phyloP scores from a whole-genome alignment of 2,113 vertebrate species.

The Sinocyclocheilus anshuiensis region DNA sequence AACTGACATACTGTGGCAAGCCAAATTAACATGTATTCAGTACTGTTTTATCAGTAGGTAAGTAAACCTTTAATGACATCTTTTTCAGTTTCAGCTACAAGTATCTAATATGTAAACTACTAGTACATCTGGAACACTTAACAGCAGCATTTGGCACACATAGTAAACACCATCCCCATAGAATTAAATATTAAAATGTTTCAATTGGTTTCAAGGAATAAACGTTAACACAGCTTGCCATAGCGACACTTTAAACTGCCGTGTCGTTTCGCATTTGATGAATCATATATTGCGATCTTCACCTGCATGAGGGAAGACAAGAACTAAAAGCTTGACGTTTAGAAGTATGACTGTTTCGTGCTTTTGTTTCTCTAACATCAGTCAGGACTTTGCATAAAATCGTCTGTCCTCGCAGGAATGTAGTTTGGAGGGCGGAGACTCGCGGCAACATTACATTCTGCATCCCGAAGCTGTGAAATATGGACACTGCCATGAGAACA shows the following conservation, averaged over 20 bases:
- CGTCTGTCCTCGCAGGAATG: conserved; percentile 67
- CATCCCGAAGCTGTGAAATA: conserved; percentile 43
- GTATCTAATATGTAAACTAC: too few species aligned
- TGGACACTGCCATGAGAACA: conserved; percentile 38
- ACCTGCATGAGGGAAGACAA: neutral
- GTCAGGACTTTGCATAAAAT: conserved; percentile 46
- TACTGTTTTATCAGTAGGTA: neutral
- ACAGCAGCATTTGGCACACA: too few species aligned
- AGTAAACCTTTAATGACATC: neutral
- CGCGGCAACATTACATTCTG: conserved; percentile 50
- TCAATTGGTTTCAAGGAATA: neutral
- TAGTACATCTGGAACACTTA: too few species aligned
- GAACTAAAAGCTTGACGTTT: neutral
- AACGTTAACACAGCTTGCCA: neutral
- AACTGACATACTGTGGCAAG: neutral
- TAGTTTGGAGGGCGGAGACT: conserved; percentile 75
- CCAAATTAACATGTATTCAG: neutral
- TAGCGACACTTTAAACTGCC: neutral
- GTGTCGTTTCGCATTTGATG: neutral
- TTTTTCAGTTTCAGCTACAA: neutral
- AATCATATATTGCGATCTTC: neutral
- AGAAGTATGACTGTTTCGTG: neutral
- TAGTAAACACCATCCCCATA: neutral
- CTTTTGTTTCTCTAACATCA: conserved; percentile 12
- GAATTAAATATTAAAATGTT: neutral